These are phyloP conservation scores for Chromobotia macracanthus DNA, from an alignment of 2,797 vertebrate species.

Conservation along the genomic window DNA sequence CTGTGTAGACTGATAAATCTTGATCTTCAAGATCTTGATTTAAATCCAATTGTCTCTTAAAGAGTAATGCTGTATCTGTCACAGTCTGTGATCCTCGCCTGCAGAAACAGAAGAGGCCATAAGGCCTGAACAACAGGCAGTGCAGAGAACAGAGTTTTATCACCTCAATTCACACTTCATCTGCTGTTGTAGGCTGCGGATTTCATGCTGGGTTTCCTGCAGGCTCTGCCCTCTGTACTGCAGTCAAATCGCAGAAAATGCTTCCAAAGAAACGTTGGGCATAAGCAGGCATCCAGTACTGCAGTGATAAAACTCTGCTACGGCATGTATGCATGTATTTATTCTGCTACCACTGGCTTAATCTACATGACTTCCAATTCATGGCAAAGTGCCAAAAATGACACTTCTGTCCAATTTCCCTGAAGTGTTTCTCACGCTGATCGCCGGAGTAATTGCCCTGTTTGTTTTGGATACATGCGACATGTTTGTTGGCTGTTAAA, in stretches of 20 bases:
- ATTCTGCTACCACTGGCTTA: not conserved
- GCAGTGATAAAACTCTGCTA: not conserved
- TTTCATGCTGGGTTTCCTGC: slow-evolving; percentile 42
- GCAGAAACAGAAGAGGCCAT: slow-evolving; percentile 15
- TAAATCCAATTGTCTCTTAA: slow-evolving; percentile 4
- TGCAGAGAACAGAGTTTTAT: slow-evolving; percentile 41
- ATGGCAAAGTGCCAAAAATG: not conserved
- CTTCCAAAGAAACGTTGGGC: not conserved
- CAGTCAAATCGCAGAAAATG: slow-evolving; percentile 15
- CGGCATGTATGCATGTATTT: not conserved
- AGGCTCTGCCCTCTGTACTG: slow-evolving; percentile 7
- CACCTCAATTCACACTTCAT: slow-evolving; percentile 53
- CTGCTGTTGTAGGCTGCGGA: slow-evolving; percentile 28
- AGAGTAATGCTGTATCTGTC: not conserved
- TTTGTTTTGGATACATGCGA: not conserved
- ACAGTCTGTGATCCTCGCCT: not conserved
- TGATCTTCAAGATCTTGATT: not conserved
- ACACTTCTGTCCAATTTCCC: not conserved
- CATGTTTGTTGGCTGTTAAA: not conserved
- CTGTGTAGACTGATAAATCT: not conserved
- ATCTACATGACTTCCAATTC: not conserved
- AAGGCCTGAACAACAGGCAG: slow-evolving; percentile 41
- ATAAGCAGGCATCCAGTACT: not conserved
- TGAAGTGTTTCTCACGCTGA: not conserved
- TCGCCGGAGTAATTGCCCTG: slow-evolving; percentile 7